A percentile compares a stretch with the other conserved stretches of the same genome.
phyloP scores from a whole-genome alignment of 2,113 vertebrate species.

The Monarcha castaneiventris region DNA sequence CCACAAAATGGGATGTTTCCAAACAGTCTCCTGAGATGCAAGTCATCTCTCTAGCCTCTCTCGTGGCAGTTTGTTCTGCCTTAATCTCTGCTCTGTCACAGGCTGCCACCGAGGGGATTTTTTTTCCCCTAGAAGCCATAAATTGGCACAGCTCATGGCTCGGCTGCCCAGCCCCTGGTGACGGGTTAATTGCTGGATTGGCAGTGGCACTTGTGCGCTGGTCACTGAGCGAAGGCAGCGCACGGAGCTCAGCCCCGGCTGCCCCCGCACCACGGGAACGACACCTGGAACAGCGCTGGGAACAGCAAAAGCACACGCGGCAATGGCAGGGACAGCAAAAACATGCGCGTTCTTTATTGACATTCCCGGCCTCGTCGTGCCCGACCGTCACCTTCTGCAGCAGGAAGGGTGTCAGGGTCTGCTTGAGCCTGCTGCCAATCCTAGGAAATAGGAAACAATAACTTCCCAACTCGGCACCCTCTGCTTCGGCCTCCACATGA shows the following conservation, averaged over 20 bases:
- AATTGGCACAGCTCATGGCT: neutral
- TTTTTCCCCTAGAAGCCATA: neutral
- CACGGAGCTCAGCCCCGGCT: accelerated
- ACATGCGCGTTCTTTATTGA: neutral
- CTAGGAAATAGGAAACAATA: neutral
- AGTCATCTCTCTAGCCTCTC: neutral
- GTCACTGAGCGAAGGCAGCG: accelerated
- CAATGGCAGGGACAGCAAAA: neutral
- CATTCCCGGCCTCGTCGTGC: neutral
- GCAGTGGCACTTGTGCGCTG: neutral
- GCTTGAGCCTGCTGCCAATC: neutral
- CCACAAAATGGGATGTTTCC: neutral
- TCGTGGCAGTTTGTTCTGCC: neutral
- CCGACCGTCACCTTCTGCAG: neutral
- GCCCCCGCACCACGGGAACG: neutral
- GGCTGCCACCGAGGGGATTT: neutral
- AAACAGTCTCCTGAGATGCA: neutral
- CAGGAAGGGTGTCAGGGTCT: neutral
- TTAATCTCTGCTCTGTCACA: neutral
- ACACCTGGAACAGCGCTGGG: accelerated
- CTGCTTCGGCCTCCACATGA: neutral
- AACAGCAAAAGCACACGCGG: neutral
- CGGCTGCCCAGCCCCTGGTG: neutral
- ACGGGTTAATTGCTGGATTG: neutral
- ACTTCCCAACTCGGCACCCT: neutral